A percentile compares a stretch with the other conserved stretches of the same genome.
These are phyloP conservation scores for Drosophila longiperda DNA, from an alignment of 2,888 invertebrate species.

Conservation along the genomic window DNA sequence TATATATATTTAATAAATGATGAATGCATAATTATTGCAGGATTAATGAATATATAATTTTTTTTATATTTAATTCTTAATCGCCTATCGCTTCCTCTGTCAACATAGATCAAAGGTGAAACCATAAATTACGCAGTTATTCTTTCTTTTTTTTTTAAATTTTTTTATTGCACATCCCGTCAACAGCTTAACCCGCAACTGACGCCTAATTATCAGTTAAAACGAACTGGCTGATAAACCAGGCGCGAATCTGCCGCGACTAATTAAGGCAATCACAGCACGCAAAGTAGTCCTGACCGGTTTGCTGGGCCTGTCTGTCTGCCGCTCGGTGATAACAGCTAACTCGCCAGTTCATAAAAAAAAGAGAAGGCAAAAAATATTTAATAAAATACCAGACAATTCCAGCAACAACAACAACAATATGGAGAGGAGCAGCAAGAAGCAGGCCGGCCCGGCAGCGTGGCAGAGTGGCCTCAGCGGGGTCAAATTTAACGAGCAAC, in stretches of 20 bases:
- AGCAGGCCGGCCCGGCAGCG: background rate
- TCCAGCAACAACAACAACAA: slow-evolving; percentile 12
- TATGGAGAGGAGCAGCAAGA: slow-evolving; percentile 2
- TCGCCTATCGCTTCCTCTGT: slow-evolving; percentile 19
- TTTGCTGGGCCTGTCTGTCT: slow-evolving; percentile 19
- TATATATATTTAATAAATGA: background rate
- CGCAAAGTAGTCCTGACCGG: slow-evolving; percentile 52
- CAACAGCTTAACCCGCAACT: slow-evolving; percentile 32
- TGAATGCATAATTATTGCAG: slow-evolving; percentile 16
- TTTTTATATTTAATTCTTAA: slow-evolving; percentile 31
- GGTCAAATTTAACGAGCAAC: slow-evolving; percentile 75
- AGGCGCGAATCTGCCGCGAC: slow-evolving; percentile 47
- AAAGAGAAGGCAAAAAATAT: slow-evolving; percentile 58
- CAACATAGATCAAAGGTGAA: slow-evolving; percentile 44
- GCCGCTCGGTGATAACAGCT: slow-evolving; percentile 51
- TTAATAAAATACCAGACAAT: slow-evolving; percentile 70
- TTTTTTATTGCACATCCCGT: slow-evolving; percentile 11
- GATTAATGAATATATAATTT: slow-evolving; percentile 23
- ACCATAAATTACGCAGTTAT: slow-evolving; percentile 43
- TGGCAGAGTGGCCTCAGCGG: slow-evolving; percentile 35
- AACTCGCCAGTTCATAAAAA: slow-evolving; percentile 70
- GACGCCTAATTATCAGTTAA: slow-evolving; percentile 50
- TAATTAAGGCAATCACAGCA: slow-evolving; percentile 78
- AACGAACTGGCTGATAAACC: slow-evolving; percentile 43
- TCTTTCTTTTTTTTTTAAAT: background rate